Conservation (phyloP, 2,888 invertebrate genomes). For the Pecten maximus region DNA sequence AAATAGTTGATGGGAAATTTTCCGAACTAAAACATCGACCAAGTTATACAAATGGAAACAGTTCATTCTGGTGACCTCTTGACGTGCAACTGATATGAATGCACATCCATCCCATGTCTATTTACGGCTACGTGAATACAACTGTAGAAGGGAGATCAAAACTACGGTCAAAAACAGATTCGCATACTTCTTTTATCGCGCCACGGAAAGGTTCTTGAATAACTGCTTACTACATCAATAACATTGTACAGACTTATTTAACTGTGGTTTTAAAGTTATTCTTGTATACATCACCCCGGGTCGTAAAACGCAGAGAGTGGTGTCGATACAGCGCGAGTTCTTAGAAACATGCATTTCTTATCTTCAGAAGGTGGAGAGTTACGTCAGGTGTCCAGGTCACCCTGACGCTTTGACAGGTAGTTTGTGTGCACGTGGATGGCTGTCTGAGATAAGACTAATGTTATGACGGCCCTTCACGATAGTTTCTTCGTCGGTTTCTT, state of each 20-base stretch:
- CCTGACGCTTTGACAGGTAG: constrained; percentile 5
- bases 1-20: too few relatives aligned
- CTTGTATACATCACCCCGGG: neutral
- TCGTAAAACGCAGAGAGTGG: too few relatives aligned
- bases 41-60: too few relatives aligned
- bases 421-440: constrained; percentile 26
- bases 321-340: neutral
- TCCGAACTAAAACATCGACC: too few relatives aligned
- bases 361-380: neutral
- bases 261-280: neutral
- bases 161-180: too few relatives aligned
- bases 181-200: too few relatives aligned
- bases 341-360: neutral
- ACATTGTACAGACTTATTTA: neutral
- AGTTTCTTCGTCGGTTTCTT: constrained; percentile 17
- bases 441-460: neutral
- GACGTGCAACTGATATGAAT: too few relatives aligned
- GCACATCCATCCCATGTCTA: too few relatives aligned
- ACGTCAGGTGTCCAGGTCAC: constrained; percentile 13
- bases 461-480: constrained; percentile 26
- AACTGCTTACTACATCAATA: neutral
- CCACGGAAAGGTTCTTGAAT: too few relatives aligned
- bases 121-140: too few relatives aligned
- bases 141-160: too few relatives aligned
- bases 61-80: too few relatives aligned